phyloP scores from a whole-genome alignment of 2,797 vertebrate species.

The Chanos chanos region DNA sequence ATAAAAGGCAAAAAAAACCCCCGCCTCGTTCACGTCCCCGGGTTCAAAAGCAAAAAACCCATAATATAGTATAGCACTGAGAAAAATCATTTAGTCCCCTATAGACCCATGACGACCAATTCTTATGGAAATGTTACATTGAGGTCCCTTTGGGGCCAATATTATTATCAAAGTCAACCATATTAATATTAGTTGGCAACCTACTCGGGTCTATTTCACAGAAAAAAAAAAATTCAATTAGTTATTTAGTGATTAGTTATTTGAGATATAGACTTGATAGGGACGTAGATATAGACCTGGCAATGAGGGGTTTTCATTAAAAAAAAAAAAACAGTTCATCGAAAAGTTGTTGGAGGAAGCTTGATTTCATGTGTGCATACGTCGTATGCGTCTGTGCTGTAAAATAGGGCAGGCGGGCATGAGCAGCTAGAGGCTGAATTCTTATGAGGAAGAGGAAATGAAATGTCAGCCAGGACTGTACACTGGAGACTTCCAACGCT shows the following conservation, averaged over 20 bases:
- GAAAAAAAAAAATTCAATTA: no score
- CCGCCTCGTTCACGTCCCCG: conserved; percentile 8
- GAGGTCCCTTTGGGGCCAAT: background rate
- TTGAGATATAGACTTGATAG: no score
- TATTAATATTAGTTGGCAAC: conserved; percentile 4
- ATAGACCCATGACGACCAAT: conserved; percentile 7
- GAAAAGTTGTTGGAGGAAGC: no score
- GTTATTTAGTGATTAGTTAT: no score
- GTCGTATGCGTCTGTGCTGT: background rate
- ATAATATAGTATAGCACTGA: background rate
- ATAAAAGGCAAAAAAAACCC: conserved; percentile 12
- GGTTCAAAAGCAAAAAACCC: conserved; percentile 2
- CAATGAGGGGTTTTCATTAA: no score
- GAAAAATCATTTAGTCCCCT: conserved; percentile 17
- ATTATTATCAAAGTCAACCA: conserved; percentile 5
- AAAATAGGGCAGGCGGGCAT: background rate
- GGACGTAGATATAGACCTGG: no score
- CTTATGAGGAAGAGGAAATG: background rate
- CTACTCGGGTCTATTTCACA: background rate
- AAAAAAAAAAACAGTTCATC: no score
- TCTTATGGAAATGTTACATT: conserved; percentile 35
- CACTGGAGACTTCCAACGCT: no score
- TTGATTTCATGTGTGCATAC: no score
- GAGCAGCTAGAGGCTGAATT: background rate
- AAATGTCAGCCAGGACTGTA: background rate